A percentile compares a stretch with the other conserved stretches of the same genome.
These are phyloP conservation scores for Cheilosia pagana DNA, from an alignment of 2,888 invertebrate species.

Conservation along the genomic window DNA sequence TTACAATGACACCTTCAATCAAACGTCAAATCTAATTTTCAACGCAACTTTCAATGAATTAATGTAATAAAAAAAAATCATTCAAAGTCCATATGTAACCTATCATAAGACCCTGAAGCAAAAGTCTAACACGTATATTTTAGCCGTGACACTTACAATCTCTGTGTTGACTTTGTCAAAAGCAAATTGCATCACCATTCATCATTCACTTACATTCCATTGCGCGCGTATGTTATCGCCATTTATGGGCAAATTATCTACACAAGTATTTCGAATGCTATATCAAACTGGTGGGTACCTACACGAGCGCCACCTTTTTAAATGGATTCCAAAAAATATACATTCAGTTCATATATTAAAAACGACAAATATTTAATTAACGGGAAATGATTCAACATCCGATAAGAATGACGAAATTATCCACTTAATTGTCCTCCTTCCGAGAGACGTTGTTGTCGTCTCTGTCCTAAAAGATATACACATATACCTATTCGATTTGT, in stretches of 20 bases:
- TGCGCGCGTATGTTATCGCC: conserved; percentile 21
- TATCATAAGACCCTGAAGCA: conserved; percentile 18
- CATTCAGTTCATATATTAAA: not conserved
- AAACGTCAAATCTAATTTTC: too few relatives aligned
- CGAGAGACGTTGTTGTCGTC: not conserved
- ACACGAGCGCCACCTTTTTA: too few relatives aligned
- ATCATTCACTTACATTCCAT: conserved; percentile 14
- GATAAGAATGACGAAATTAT: conserved; percentile 37
- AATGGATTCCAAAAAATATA: too few relatives aligned
- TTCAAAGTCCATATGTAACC: too few relatives aligned
- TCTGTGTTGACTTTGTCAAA: conserved; percentile 7
- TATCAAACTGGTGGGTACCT: not conserved
- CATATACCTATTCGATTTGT: not conserved
- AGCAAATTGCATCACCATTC: conserved; percentile 22
- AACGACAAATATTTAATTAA: conserved; percentile 24
- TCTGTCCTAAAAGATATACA: not conserved
- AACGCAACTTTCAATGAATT: too few relatives aligned
- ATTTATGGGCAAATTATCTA: conserved; percentile 30
- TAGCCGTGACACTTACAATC: conserved; percentile 42
- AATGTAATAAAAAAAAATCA: too few relatives aligned
- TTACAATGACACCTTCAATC: too few relatives aligned
- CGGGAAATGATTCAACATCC: conserved; percentile 40
- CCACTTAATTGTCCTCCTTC: conserved; percentile 27
- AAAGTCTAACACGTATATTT: conserved; percentile 18
- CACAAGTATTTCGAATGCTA: conserved; percentile 11